Evolutionary conservation across 2,888 invertebrate genomes (phyloP).

Genomic region (Corbicula japonica): DNA sequence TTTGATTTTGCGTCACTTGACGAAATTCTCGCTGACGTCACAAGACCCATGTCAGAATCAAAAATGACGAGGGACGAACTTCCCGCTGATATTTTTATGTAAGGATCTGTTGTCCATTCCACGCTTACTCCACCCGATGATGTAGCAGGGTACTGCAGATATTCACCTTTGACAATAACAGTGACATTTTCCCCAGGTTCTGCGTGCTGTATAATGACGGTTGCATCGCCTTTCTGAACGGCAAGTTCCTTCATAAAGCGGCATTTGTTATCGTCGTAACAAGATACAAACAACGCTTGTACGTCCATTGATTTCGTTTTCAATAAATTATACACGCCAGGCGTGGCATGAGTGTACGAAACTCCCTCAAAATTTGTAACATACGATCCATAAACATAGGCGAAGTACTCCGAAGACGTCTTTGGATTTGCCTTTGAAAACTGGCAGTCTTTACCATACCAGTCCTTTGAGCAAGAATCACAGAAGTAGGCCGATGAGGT

Average conservation of each 20-base stretch:
- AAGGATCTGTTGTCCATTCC: slow-evolving; percentile 57
- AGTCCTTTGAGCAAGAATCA: slow-evolving; percentile 70
- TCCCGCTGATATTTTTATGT: slow-evolving; percentile 64
- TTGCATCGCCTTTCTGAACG: slow-evolving; percentile 36
- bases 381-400: slow-evolving; percentile 67
- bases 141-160: slow-evolving; percentile 40
- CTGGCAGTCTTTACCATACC: slow-evolving; percentile 73
- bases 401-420: slow-evolving; percentile 34
- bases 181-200: slow-evolving; percentile 27
- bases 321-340: slow-evolving; percentile 67
- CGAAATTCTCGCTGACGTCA: slow-evolving; percentile 54
- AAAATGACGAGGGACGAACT: slow-evolving; percentile 61
- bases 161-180: slow-evolving; percentile 38
- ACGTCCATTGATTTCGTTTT: slow-evolving; percentile 51
- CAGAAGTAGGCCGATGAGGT: slow-evolving; percentile 64
- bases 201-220: slow-evolving; percentile 51
- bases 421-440: slow-evolving; percentile 56
- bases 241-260: slow-evolving; percentile 66
- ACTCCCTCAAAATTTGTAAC: slow-evolving; percentile 70
- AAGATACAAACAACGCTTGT: slow-evolving; percentile 72
- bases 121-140: slow-evolving; percentile 38
- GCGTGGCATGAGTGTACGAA: slow-evolving; percentile 57
- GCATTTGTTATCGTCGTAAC: slow-evolving; percentile 65
- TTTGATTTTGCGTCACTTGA: slow-evolving; percentile 42
- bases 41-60: slow-evolving; percentile 61